Percentiles rank a stretch among this genome's conserved stretches.
Evolutionary conservation across 2,797 vertebrate species (phyloP).

Genomic region (Myotis planiceps): DNA sequence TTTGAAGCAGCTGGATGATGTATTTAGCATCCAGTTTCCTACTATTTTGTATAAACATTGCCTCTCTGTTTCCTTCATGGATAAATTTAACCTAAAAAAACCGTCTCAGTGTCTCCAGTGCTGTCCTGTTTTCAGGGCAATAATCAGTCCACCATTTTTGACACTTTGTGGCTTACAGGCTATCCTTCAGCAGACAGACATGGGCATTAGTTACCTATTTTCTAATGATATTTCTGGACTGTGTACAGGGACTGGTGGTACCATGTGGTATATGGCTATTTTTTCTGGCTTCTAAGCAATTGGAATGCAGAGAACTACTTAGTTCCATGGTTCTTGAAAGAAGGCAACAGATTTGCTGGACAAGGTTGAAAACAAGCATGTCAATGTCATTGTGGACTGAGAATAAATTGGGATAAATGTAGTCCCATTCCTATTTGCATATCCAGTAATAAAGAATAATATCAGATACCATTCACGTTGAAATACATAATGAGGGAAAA

Average conservation of each 20-base stretch:
- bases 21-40: slow-evolving; percentile 66
- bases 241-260: neutral
- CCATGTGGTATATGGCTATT: slow-evolving; percentile 32
- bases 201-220: slow-evolving; percentile 30
- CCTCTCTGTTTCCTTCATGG: slow-evolving; percentile 57
- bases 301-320: slow-evolving; percentile 36
- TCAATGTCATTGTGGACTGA: slow-evolving; percentile 38
- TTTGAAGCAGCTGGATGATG: slow-evolving; percentile 27
- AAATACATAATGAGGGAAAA: neutral
- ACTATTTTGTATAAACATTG: slow-evolving; percentile 31
- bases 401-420: slow-evolving; percentile 7
- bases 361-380: slow-evolving; percentile 46
- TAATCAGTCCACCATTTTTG: slow-evolving; percentile 31
- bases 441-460: slow-evolving; percentile 16
- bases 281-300: slow-evolving; percentile 55
- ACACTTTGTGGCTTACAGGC: slow-evolving; percentile 34
- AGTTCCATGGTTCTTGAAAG: slow-evolving; percentile 16
- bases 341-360: slow-evolving; percentile 53
- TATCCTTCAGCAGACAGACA: slow-evolving; percentile 31
- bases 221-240: slow-evolving; percentile 68
- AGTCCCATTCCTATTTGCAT: neutral
- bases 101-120: slow-evolving; percentile 49
- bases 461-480: neutral
- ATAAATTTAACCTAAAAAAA: slow-evolving; percentile 67
- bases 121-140: slow-evolving; percentile 69